These are phyloP conservation scores for Diacarnus erythraeanus DNA, from an alignment of 37 sponge, comb jelly and placozoan genomes.

Conservation along the genomic window DNA sequence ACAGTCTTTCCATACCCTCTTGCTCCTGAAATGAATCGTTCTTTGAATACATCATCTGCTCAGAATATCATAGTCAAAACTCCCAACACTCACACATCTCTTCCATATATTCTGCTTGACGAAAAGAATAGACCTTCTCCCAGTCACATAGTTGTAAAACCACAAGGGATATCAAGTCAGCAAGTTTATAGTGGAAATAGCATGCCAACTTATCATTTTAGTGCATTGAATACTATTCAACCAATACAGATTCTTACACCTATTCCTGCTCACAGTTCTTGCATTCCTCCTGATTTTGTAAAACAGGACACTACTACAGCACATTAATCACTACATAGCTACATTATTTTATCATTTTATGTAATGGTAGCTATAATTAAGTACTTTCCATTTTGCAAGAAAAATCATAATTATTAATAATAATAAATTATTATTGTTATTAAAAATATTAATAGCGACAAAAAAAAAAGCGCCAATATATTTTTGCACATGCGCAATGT, in stretches of 20 bases:
- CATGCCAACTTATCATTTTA: conserved; percentile 34
- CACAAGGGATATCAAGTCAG: neutral
- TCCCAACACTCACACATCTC: neutral
- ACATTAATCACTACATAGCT: neutral
- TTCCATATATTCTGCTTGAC: neutral
- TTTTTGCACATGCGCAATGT: neutral
- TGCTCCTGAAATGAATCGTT: neutral
- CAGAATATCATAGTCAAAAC: neutral
- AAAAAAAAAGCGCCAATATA: neutral
- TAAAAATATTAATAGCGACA: conserved; percentile 1
- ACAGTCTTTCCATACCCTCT: neutral
- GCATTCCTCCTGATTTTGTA: neutral
- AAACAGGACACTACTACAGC: neutral
- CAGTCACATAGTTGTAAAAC: neutral
- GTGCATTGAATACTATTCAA: conserved; percentile 6
- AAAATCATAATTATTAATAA: neutral
- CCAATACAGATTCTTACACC: conserved; percentile 28
- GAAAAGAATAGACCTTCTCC: neutral
- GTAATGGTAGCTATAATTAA: no score
- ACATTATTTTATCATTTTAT: neutral
- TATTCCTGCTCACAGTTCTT: neutral
- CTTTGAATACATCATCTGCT: neutral
- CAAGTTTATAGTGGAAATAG: conserved; percentile 4
- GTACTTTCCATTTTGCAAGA: no score
- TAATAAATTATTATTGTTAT: neutral